Evolutionary conservation across 2,888 invertebrate genomes (phyloP).

Genomic region (Pristionchus mayeri): DNA sequence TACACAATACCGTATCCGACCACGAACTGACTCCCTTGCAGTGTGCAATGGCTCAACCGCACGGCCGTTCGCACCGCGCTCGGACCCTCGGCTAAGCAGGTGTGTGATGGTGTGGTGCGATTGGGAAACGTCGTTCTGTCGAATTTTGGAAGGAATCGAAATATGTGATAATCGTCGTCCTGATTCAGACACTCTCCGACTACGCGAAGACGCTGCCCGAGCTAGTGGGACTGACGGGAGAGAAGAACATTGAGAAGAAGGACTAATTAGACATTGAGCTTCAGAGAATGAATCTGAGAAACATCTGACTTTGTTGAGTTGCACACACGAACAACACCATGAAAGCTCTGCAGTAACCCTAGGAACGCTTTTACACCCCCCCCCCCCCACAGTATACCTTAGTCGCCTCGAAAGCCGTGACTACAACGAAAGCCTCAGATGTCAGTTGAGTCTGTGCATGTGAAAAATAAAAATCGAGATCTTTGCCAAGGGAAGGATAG

Average conservation of each 20-base stretch:
- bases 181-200: slow-evolving; percentile 54
- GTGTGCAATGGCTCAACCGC: slow-evolving; percentile 63
- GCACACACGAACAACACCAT: too few species aligned
- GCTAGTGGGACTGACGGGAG: slow-evolving; percentile 49
- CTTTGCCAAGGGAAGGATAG: too few species aligned
- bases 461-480: too few species aligned
- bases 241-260: slow-evolving; percentile 38
- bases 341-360: too few species aligned
- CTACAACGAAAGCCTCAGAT: too few species aligned
- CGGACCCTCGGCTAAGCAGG: slow-evolving; percentile 59
- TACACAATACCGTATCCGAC: neutral
- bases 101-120: neutral
- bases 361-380: too few species aligned
- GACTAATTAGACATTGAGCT: neutral
- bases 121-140: neutral
- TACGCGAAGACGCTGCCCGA: slow-evolving; percentile 63
- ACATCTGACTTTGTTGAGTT: too few species aligned
- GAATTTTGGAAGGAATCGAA: neutral
- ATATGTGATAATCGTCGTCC: too few species aligned
- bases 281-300: slow-evolving; percentile 23
- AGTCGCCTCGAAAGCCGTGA: too few species aligned
- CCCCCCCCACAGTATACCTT: too few species aligned
- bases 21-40: slow-evolving; percentile 48
- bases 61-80: slow-evolving; percentile 65
- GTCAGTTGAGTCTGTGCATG: too few species aligned